Evolutionary conservation across 2,888 invertebrate genomes (phyloP).

Genomic region (Tipula unca): DNA sequence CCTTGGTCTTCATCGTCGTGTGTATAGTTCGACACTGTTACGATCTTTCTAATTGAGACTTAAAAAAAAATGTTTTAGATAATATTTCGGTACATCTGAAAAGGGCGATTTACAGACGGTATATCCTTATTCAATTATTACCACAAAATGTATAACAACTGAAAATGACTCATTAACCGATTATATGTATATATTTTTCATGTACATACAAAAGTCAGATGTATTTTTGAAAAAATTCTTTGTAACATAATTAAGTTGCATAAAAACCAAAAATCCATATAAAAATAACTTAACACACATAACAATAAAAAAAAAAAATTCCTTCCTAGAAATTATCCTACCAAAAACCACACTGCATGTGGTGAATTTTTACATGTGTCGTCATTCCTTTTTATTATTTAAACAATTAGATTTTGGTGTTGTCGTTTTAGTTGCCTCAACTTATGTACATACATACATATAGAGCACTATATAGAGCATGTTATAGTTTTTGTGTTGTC

Average conservation of each 20-base stretch:
- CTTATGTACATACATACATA: too few species aligned
- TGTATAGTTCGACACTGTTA: too few species aligned
- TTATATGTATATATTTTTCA: neutral
- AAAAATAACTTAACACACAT: neutral
- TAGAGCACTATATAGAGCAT: neutral
- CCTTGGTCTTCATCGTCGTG: too few species aligned
- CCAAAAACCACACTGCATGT: conserved; percentile 9
- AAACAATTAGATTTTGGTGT: neutral
- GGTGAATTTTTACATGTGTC: conserved; percentile 8
- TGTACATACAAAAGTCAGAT: neutral
- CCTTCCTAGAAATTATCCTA: neutral
- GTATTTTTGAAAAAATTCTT: neutral
- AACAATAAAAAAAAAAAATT: neutral
- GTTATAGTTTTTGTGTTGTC: neutral
- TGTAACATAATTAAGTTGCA: neutral
- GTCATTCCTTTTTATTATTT: conserved; percentile 8
- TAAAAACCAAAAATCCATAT: neutral
- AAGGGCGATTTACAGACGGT: too few species aligned
- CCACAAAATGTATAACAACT: neutral
- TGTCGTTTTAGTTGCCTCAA: neutral
- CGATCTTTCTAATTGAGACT: too few species aligned
- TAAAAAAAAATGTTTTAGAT: too few species aligned
- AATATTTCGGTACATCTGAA: too few species aligned
- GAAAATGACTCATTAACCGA: neutral
- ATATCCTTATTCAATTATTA: neutral